These are phyloP conservation scores for Glaucidium brasilianum DNA, from an alignment of 2,113 vertebrate genomes.

Conservation along the genomic window DNA sequence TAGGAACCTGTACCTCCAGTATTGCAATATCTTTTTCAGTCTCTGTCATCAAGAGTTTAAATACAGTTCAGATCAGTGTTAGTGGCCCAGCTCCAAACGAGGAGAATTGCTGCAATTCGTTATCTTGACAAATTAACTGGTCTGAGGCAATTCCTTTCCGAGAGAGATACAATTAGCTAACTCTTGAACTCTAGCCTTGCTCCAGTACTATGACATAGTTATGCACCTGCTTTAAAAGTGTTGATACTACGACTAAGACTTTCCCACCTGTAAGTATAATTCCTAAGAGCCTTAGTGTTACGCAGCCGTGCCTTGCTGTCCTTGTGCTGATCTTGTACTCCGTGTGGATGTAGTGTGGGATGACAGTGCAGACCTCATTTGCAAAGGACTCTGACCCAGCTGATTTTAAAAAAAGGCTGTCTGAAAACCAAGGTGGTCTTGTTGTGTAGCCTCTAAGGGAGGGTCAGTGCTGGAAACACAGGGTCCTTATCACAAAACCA, in stretches of 20 bases:
- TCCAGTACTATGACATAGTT: background rate
- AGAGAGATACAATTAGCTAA: constrained; percentile 53
- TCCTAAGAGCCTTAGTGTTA: background rate
- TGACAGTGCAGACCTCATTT: background rate
- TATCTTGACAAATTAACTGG: constrained; percentile 66
- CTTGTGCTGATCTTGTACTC: accelerated
- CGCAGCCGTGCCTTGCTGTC: background rate
- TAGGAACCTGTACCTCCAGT: constrained; percentile 61
- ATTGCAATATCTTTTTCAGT: constrained; percentile 58
- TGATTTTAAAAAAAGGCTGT: background rate
- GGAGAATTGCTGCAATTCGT: constrained; percentile 55
- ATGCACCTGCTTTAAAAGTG: constrained; percentile 35
- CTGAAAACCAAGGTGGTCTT: background rate
- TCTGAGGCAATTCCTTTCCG: constrained; percentile 63
- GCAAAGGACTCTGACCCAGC: background rate
- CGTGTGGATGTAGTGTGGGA: accelerated
- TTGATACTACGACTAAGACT: background rate
- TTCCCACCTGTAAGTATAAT: background rate
- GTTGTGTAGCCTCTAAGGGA: background rate
- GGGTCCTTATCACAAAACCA: background rate
- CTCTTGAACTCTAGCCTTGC: constrained; percentile 50
- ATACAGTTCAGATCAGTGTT: constrained; percentile 57
- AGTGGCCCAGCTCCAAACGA: constrained; percentile 56
- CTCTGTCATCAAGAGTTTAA: constrained; percentile 64
- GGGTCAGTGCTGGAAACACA: background rate